phyloP scores from a whole-genome alignment of 2,113 vertebrate species.

The Tichodroma muraria region DNA sequence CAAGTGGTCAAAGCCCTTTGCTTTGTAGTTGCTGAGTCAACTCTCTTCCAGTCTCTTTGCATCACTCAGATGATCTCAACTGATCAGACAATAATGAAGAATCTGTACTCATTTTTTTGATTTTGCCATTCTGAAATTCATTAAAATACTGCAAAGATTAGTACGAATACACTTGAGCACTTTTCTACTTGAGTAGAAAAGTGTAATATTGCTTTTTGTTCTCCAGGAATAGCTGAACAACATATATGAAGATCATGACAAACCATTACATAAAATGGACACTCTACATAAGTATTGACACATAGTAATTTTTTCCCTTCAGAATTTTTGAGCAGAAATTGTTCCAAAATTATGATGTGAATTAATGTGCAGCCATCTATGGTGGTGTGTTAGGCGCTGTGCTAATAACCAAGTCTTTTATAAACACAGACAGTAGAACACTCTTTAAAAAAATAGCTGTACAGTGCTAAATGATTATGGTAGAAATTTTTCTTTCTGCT shows the following conservation, averaged over 20 bases:
- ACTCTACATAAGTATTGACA: neutral
- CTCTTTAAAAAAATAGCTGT: neutral
- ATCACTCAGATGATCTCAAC: neutral
- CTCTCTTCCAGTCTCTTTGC: neutral
- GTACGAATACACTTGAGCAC: neutral
- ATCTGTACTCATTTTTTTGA: neutral
- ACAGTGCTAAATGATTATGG: neutral
- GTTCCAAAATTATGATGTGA: neutral
- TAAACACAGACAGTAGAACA: neutral
- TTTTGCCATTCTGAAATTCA: neutral
- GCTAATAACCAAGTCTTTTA: neutral
- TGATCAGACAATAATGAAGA: neutral
- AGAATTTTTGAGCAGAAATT: neutral
- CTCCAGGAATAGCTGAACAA: neutral
- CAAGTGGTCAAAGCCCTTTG: neutral
- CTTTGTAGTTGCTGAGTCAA: neutral
- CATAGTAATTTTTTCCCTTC: neutral
- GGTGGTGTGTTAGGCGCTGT: neutral
- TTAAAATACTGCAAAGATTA: neutral
- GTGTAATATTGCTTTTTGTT: neutral
- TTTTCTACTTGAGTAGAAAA: neutral
- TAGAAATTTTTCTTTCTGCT: neutral
- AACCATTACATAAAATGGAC: neutral
- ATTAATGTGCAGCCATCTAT: neutral
- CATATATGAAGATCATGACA: neutral